Evolutionary conservation across 2,888 invertebrate genomes (phyloP).

Genomic region (Tenthredo mesomela): DNA sequence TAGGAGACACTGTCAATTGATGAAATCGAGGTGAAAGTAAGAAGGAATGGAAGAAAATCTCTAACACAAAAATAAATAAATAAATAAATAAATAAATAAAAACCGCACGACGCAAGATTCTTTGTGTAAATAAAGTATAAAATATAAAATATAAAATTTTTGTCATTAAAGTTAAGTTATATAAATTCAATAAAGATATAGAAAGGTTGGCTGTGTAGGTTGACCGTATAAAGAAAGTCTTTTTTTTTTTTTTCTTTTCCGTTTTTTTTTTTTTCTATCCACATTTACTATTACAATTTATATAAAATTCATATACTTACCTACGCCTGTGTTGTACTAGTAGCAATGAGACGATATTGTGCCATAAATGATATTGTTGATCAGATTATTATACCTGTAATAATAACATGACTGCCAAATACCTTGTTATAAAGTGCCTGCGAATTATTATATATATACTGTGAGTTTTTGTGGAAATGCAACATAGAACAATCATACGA

Average conservation of each 20-base stretch:
- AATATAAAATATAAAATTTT: conserved; percentile 18
- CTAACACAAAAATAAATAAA: neutral
- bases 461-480: too few species aligned
- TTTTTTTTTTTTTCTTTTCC: neutral
- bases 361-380: conserved; percentile 38
- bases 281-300: neutral
- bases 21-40: neutral
- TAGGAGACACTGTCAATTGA: neutral
- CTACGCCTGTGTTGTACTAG: conserved; percentile 22
- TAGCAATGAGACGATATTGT: conserved; percentile 37
- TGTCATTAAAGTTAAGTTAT: conserved; percentile 26
- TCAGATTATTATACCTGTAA: conserved; percentile 33
- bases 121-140: conserved; percentile 20
- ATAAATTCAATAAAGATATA: conserved; percentile 9
- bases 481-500: too few species aligned
- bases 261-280: neutral
- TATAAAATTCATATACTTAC: neutral
- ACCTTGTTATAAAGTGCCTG: conserved; percentile 27
- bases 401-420: conserved; percentile 46
- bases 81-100: neutral
- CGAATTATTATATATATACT: conserved; percentile 11
- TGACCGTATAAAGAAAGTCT: neutral
- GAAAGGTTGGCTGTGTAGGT: conserved; percentile 1
- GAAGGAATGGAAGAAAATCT: neutral
- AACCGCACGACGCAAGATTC: neutral